Evolutionary conservation across 2,888 invertebrate genomes (phyloP).

Genomic region (Metallyticus violacea): DNA sequence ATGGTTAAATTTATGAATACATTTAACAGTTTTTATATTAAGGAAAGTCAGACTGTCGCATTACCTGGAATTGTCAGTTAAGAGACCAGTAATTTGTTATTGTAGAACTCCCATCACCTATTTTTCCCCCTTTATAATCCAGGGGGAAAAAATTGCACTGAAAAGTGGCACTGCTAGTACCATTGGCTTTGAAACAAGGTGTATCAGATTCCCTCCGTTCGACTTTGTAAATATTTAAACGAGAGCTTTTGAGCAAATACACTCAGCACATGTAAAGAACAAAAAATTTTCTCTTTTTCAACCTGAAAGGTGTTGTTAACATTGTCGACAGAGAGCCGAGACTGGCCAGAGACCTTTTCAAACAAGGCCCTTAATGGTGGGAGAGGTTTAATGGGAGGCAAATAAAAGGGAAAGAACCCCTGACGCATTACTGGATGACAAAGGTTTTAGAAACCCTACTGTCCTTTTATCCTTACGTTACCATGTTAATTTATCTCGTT

Average conservation of each 20-base stretch:
- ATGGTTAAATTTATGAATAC: no score
- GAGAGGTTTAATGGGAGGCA: background rate
- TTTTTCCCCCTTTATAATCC: no score
- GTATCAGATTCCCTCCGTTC: background rate
- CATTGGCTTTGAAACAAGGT: background rate
- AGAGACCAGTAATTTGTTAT: no score
- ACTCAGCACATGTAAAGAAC: background rate
- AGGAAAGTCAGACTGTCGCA: no score
- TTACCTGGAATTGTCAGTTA: no score
- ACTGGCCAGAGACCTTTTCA: background rate
- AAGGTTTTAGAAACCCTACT: background rate
- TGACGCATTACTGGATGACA: background rate
- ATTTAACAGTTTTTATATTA: no score
- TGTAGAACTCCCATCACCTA: no score
- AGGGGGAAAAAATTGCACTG: no score
- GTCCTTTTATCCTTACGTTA: background rate
- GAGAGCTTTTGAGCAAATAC: background rate
- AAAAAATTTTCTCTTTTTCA: background rate
- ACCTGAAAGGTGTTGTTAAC: background rate
- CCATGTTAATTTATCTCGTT: background rate
- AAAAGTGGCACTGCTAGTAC: background rate
- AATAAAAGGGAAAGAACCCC: background rate
- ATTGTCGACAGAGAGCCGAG: background rate
- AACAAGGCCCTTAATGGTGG: background rate
- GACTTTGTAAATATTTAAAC: background rate